A percentile compares a stretch with the other conserved stretches of the same genome.
Conservation (phyloP, 2,888 invertebrate genomes). For the Escarpia spicata region DNA sequence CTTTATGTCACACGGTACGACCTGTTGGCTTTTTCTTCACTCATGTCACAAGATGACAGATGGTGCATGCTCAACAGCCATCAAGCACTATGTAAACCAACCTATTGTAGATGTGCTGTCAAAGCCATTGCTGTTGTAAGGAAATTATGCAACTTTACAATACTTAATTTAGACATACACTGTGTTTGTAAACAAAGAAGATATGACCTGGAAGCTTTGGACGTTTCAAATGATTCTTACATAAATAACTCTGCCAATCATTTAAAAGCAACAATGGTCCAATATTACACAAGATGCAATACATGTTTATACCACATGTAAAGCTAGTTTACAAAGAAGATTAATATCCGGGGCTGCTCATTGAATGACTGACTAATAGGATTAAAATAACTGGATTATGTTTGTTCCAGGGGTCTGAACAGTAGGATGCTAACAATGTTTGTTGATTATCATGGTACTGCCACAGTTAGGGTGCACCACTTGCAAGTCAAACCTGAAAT, state of each 20-base stretch:
- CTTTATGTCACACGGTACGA: background rate
- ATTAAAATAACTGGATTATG: background rate
- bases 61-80: background rate
- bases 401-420: background rate
- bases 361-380: background rate
- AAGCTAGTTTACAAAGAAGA: slow-evolving; percentile 19
- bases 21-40: background rate
- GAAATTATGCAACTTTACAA: slow-evolving; percentile 1
- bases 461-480: background rate
- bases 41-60: background rate
- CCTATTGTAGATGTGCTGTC: background rate
- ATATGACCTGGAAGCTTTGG: background rate
- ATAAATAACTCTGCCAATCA: background rate
- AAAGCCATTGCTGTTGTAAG: background rate
- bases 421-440: background rate
- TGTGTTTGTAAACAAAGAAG: slow-evolving; percentile 3
- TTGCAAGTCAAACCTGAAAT: background rate
- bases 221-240: background rate
- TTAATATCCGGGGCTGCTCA: background rate
- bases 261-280: background rate
- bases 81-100: background rate
- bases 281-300: background rate
- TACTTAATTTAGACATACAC: background rate
- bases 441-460: background rate
- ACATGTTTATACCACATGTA: background rate